Conservation (phyloP, 1,140 invertebrate genomes). For the Chironomus tepperi region DNA sequence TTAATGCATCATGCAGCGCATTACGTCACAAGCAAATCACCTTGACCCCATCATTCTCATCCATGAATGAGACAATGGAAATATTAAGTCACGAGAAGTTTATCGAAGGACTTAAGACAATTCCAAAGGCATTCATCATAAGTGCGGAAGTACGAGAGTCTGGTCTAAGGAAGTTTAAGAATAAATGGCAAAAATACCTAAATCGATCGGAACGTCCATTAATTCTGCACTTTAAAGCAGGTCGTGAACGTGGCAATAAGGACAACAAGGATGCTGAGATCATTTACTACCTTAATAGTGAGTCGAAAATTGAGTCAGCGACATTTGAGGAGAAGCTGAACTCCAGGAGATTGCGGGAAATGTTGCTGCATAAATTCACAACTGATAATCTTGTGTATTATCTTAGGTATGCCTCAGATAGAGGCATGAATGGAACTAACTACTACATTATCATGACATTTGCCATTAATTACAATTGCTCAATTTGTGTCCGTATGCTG, state of each 20-base stretch:
- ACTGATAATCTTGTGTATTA: neutral
- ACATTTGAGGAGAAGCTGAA: neutral
- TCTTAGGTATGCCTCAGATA: neutral
- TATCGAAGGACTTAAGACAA: neutral
- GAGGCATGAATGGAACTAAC: neutral
- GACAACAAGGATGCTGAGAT: neutral
- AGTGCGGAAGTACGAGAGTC: neutral
- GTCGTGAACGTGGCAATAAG: slow-evolving; percentile 31
- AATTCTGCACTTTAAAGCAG: slow-evolving; percentile 31
- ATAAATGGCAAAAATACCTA: slow-evolving; percentile 28
- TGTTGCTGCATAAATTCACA: neutral
- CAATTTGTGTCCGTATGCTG: neutral
- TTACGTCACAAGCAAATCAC: neutral
- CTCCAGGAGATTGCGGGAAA: neutral
- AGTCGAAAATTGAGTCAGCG: neutral
- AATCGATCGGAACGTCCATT: slow-evolving; percentile 32
- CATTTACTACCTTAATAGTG: neutral
- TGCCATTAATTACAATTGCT: neutral
- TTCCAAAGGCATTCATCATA: neutral
- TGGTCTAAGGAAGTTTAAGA: neutral
- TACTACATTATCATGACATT: neutral
- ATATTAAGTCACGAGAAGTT: neutral
- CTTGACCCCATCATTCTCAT: neutral
- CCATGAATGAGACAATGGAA: neutral
- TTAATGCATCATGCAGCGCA: neutral